A percentile compares a stretch with the other conserved stretches of the same genome.
phyloP scores from a whole-genome alignment of 2,888 invertebrate species.

The Orchesellides sinensis region DNA sequence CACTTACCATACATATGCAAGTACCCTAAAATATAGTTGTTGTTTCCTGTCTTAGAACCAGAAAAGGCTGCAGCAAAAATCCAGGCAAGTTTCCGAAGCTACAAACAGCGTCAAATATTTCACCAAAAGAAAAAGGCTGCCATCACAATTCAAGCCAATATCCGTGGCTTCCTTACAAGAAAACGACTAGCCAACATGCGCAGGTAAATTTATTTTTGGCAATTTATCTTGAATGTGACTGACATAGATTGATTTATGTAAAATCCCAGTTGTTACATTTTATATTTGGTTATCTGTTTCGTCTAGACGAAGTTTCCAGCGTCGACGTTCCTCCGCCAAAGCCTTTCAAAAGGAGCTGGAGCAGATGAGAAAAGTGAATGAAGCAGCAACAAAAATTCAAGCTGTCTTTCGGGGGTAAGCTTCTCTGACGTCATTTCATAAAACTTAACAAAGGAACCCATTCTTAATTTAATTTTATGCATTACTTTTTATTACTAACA shows the following conservation, averaged over 20 bases:
- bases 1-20: background rate
- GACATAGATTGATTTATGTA: background rate
- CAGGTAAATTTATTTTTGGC: slow-evolving; percentile 38
- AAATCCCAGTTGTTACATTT: background rate
- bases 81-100: slow-evolving; percentile 70
- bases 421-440: background rate
- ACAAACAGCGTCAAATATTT: slow-evolving; percentile 60
- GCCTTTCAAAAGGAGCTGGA: slow-evolving; percentile 58
- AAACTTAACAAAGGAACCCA: background rate
- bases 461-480: background rate
- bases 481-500: background rate
- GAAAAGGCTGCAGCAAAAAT: slow-evolving; percentile 70
- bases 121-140: slow-evolving; percentile 65
- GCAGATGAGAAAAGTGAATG: slow-evolving; percentile 56
- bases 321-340: slow-evolving; percentile 67
- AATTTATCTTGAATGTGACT: too few relatives aligned
- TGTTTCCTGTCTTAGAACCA: background rate
- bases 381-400: slow-evolving; percentile 71
- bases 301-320: slow-evolving; percentile 55
- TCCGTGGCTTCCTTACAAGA: slow-evolving; percentile 70
- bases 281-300: background rate
- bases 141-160: slow-evolving; percentile 67
- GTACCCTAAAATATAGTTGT: background rate
- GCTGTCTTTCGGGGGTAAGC: slow-evolving; percentile 70
- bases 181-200: slow-evolving; percentile 68